Evolutionary conservation across 2,797 vertebrate genomes (phyloP), one percentile per base, ranked within the genome.

Genomic region (Eidolon dupreanum): DNA sequence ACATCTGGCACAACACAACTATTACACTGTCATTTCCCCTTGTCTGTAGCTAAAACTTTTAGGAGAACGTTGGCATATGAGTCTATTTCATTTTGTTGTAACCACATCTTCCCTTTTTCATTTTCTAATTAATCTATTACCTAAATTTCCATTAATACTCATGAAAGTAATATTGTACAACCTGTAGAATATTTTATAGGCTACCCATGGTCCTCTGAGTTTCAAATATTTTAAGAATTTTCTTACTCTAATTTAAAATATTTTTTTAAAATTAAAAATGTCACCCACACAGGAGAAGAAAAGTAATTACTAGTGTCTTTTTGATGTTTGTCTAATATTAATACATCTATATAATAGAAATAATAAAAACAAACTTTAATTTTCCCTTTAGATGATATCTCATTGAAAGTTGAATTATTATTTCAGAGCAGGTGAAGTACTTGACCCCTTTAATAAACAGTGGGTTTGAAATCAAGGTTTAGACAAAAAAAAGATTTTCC

Each of bases 221-320:
- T 88, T 81, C n/a, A 92, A 68, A 31, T 41, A 89, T 74, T 82
- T 73, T 59, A 93, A 85, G 6, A 82, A 79, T 79, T 53, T 81
- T 49, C 24, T 77, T 63, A 17, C 71, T 83, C 7, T 92, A 15
- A 55, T 61, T 63, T 49, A 59, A 82, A 31, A 33, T 55, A 85
- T 12, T 57, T 46, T 46, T 17, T 38, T 1, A 55, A n/a, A 73
- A 57, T 91, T 93, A 26, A 70, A 83, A 77, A 57, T 26, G 6
- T 36, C 55, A 9, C 5, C 59, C 71, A 36, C 5, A 16, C 8
- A 63, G 71, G 7, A 75, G 49, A 28, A 88, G 71, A 84, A 41
- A 26, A 26, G 26, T 12, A 17, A 85, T 61, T 28, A 82, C 31
- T 55, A 0, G 46, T 43, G 6, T 51, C 46, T 70, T 4, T 46